Evolutionary conservation across 2,888 invertebrate species (phyloP), one percentile per base, ranked within the genome.

Genomic region (Lissonota sp.): DNA sequence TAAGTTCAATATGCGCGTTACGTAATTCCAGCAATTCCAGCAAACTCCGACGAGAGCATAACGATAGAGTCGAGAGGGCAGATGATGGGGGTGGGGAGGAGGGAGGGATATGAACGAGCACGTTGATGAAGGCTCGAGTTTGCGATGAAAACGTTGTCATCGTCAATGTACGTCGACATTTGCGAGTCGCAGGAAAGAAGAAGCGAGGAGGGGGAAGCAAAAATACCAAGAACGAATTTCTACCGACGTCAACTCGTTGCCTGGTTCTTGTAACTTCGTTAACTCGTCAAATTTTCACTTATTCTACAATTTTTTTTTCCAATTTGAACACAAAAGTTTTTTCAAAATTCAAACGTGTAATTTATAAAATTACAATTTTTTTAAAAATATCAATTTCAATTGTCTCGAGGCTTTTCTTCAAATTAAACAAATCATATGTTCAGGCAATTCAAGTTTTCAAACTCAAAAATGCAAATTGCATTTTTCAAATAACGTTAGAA

Each of bases 11-110:
- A 8, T 44, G 44, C 44, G 44, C 7, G 10, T 76, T 76, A 69
- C 69, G 55, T 63, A 69, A 76, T 55, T 62, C 44, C 44, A n/a
- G 49, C 60, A 37, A 70, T 76, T 76, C 63, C 37, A n/a, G 26
- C 26, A 26, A 26, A 26, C 26, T 26, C 26, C 44, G 46, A 39
- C 62, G 55, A 76, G 69, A 76, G 69, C 69, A 63, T 53, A 16
- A 62, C 60, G 55, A 55, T 26, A 44, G 46, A 60, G 58, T 14
- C 12, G 62, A 39, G 16, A 16, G 55, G 12, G 16, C 16, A 16
- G 16, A 16, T 4, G 12, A 58, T 5, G 26, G 12, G 14, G 14
- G 12, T 14, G 10, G 8, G 39, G 58, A 39, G 39, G 58, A 6
- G 10, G 60, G 44, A 39, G 37, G 12, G 7, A n/a, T n/a, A 16